Conservation (phyloP, 2,113 vertebrate genomes). For the Amphiprion ocellaris region DNA sequence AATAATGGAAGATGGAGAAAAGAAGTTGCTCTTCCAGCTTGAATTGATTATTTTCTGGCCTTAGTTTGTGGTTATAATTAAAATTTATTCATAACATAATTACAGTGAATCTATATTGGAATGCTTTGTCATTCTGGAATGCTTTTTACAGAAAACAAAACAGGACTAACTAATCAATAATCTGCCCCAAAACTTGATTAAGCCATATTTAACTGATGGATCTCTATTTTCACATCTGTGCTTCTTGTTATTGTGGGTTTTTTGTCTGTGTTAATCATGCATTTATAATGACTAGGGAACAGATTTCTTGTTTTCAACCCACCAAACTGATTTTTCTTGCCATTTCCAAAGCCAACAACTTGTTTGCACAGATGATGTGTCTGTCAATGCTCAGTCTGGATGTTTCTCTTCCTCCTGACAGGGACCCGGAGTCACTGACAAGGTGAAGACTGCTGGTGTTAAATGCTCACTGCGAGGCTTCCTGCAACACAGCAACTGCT, state of each 20-base stretch:
- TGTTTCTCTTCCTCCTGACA: conserved; percentile 56
- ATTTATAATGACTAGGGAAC: background rate
- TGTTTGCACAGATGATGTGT: conserved; percentile 29
- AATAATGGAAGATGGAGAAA: background rate
- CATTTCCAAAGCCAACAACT: conserved; percentile 15
- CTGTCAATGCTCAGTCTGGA: conserved; percentile 27
- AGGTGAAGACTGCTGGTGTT: conserved; percentile 69
- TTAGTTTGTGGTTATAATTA: too few relatives aligned
- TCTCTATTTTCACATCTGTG: background rate
- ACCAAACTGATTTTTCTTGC: background rate
- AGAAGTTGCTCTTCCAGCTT: conserved; percentile 7
- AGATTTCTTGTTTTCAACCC: conserved; percentile 8
- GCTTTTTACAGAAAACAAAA: too few relatives aligned
- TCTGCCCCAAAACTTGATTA: background rate
- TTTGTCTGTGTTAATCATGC: background rate
- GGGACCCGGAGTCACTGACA: conserved; percentile 69
- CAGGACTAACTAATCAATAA: background rate
- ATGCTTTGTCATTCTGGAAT: too few relatives aligned
- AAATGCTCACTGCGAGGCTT: conserved; percentile 56
- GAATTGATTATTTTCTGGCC: background rate
- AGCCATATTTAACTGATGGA: background rate
- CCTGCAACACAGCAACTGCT: conserved; percentile 56
- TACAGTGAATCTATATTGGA: too few relatives aligned
- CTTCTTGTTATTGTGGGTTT: background rate
- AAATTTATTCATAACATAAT: too few relatives aligned